Base-by-base conservation (phyloP, 2,113 vertebrate genomes). In the Rhinoptilus africanus region DNA sequence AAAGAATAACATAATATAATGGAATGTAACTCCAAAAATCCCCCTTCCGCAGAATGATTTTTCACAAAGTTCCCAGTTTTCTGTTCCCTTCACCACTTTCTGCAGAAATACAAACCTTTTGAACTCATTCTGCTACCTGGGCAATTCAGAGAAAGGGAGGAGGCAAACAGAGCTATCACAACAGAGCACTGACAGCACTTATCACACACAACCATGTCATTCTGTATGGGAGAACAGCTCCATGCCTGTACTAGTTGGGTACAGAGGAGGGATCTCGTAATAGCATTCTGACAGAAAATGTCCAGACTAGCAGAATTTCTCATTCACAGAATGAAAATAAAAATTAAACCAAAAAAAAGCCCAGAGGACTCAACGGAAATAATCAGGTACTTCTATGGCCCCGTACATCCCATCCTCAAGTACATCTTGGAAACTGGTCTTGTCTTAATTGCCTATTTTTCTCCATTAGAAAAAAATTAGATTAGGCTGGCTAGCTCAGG, bases 51-150 rank as follows among this genome's bases (percentile, higher is more conserved):
- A 56, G 60, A 21, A 72, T 76, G 39, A 45, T 53, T 94, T 93
- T 92, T 89, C 89, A 68, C 14, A 11, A n/a, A 41, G 69, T 48
- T 81, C 34, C 51, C n/a, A 18, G 15, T 39, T 94, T 97, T 84
- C 64, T 91, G 39, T 81, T 94, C 69, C 48, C 39, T 82, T 85
- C 60, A 85, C 10, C 3, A 1, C 51, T 81, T 74, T 9, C 74
- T 85, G 17, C 79, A 74, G 68, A 87, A 92, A 14, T 11, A 72
- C 43, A 89, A 91, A 87, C 66, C 69, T 89, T 94, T 89, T 82
- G 80, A 96, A 91, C 69, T 93, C 50, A 9, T 62, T 76, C 73
- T 87, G 56, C 53, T 32, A 74, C 51, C 19, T 89, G 39, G 56
- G 48, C 53, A 82, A 48, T 27, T 35, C 78, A 81, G 54, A 67